Evolutionary conservation across 30 jellyfish, hydroid and myxozoan species (phyloP).

Genomic region (Mastigias papua): DNA sequence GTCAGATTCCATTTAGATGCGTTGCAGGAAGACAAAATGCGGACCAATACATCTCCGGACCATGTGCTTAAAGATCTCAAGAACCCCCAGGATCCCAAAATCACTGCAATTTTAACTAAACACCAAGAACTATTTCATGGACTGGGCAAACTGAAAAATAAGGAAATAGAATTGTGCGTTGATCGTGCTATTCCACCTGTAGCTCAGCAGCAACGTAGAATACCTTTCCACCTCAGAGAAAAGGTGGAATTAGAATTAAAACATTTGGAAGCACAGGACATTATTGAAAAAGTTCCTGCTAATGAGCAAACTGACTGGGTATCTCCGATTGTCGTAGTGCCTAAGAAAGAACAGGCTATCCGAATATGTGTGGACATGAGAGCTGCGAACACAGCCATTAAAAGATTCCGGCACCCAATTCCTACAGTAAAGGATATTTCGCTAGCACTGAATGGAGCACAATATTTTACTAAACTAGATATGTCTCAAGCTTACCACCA

Average conservation of each 20-base stretch:
- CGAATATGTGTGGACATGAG: slow-evolving; percentile 53
- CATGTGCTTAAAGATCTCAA: background rate
- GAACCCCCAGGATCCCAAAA: slow-evolving; percentile 19
- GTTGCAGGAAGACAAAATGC: slow-evolving; percentile 10
- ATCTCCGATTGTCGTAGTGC: slow-evolving; percentile 30
- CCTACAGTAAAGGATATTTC: slow-evolving; percentile 46
- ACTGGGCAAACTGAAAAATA: slow-evolving; percentile 36
- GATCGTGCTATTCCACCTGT: slow-evolving; percentile 39
- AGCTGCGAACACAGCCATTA: slow-evolving; percentile 36
- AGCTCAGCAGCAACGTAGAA: slow-evolving; percentile 52
- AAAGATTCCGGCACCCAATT: slow-evolving; percentile 22
- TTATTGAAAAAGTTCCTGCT: slow-evolving; percentile 48
- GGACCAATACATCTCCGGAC: slow-evolving; percentile 23
- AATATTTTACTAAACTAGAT: slow-evolving; percentile 25
- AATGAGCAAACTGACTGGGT: slow-evolving; percentile 62
- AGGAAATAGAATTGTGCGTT: slow-evolving; percentile 6
- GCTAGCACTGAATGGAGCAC: slow-evolving; percentile 46
- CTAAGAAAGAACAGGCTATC: slow-evolving; percentile 13
- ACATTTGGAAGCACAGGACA: slow-evolving; percentile 39
- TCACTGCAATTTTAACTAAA: slow-evolving; percentile 17
- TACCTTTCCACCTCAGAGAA: slow-evolving; percentile 46
- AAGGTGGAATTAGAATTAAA: slow-evolving; percentile 40
- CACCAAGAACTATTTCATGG: slow-evolving; percentile 20
- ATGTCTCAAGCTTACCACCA: too few species aligned
- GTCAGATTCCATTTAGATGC: slow-evolving; percentile 9